phyloP scores from a whole-genome alignment of 1,140 invertebrate genomes.

The Drosophila sturtevanti region DNA sequence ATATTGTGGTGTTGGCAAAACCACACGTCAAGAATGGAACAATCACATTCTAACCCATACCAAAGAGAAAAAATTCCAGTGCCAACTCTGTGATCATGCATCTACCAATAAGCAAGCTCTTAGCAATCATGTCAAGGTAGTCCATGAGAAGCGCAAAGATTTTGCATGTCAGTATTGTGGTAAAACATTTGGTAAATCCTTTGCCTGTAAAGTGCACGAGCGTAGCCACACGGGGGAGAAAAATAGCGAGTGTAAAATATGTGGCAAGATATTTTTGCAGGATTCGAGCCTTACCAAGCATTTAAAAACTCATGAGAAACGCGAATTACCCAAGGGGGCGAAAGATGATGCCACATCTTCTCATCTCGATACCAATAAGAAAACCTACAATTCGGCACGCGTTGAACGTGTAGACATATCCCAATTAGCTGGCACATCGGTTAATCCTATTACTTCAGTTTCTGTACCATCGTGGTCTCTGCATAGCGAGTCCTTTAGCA shows the following conservation, averaged over 20 bases:
- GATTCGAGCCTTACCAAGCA: slow-evolving; percentile 72
- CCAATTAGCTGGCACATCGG: slow-evolving; percentile 70
- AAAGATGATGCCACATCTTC: slow-evolving; percentile 35
- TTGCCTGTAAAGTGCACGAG: slow-evolving; percentile 78
- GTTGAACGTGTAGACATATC: slow-evolving; percentile 77
- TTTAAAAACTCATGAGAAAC: slow-evolving; percentile 74
- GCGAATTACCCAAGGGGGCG: slow-evolving; percentile 56
- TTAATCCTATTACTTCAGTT: slow-evolving; percentile 76
- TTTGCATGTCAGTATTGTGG: slow-evolving; percentile 78
- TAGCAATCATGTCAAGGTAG: slow-evolving; percentile 72
- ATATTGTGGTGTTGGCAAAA: slow-evolving; percentile 77
- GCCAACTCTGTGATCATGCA: slow-evolving; percentile 68
- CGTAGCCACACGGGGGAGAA: slow-evolving; percentile 83
- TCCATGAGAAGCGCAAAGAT: slow-evolving; percentile 77
- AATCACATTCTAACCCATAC: slow-evolving; percentile 78
- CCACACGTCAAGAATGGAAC: slow-evolving; percentile 76
- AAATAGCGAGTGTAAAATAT: slow-evolving; percentile 76
- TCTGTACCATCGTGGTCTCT: slow-evolving; percentile 76
- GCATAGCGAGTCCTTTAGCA: slow-evolving; percentile 69
- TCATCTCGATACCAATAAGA: slow-evolving; percentile 7
- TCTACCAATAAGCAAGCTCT: slow-evolving; percentile 75
- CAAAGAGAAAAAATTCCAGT: slow-evolving; percentile 77
- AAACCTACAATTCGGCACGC: slow-evolving; percentile 47
- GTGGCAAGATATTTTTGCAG: slow-evolving; percentile 72
- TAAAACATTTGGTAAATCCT: slow-evolving; percentile 76